A percentile compares a stretch with the other conserved stretches of the same genome.
These are phyloP conservation scores for Conomelus anceps DNA, from an alignment of 2,888 invertebrate species.

Conservation along the genomic window DNA sequence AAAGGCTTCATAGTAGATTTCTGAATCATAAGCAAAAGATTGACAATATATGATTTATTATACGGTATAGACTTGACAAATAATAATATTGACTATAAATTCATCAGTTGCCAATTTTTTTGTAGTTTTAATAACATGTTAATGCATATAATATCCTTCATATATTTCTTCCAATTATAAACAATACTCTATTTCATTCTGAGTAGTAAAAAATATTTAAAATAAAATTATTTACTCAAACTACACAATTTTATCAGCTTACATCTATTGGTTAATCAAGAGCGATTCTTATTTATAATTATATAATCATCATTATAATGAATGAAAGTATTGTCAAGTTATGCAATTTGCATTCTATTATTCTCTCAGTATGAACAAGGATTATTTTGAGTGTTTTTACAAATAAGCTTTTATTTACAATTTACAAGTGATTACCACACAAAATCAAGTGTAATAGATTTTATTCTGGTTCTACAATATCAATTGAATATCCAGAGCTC, in stretches of 20 bases:
- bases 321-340: background rate
- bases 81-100: background rate
- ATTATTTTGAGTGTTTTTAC: background rate
- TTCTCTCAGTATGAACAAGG: background rate
- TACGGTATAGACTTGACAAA: background rate
- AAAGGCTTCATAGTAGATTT: background rate
- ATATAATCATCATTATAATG: background rate
- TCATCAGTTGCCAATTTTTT: background rate
- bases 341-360: background rate
- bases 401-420: background rate
- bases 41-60: background rate
- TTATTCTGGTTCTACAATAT: too few species aligned
- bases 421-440: background rate
- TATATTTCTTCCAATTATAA: background rate
- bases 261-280: background rate
- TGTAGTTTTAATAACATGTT: background rate
- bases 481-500: background rate
- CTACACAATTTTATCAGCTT: background rate
- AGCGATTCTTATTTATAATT: background rate
- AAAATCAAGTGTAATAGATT: background rate
- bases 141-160: background rate
- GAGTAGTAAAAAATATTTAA: slow-evolving; percentile 7
- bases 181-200: background rate
- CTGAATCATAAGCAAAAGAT: background rate
- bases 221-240: background rate